Evolutionary conservation across 1,140 invertebrate genomes (phyloP), one percentile per base, ranked within the genome.

Genomic region (Rhizoglyphus robini): DNA sequence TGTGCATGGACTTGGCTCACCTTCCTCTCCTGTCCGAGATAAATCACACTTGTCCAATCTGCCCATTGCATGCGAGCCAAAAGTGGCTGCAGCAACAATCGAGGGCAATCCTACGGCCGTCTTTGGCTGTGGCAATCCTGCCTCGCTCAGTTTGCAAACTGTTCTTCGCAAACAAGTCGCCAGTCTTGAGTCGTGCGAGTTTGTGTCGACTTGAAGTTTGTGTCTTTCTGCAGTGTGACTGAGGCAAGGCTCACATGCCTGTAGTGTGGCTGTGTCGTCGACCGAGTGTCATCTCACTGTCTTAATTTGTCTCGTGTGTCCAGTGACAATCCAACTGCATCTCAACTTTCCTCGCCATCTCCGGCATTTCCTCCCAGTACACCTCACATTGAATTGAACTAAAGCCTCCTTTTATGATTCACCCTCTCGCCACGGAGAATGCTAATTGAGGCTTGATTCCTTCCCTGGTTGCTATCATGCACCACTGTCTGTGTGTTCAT

Each of bases 61-160:
- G 15, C 41, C 15, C 23, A 15, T 46, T 46, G 15, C 41, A 15
- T n/a, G n/a, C n/a, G n/a, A n/a, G n/a, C n/a, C n/a, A n/a, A n/a
- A n/a, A n/a, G n/a, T n/a, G n/a, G n/a, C n/a, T n/a, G 51, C 51
- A 54, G 20, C 51, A 54, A 54, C 51, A 5, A 54, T 54, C 51
- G 51, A 54, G 51, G 51, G 23, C 51, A 54, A 8, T 54, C 8
- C 51, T 8, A 54, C 41, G 41, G 23, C 41, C 23, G 41, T 23
- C 41, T 46, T 15, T 46, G 15, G 15, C 15, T 23, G 15, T 46
- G 41, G 15, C 41, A 15, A 23, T 46, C 41, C 23, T 15, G 23
- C 41, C 23, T 15, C 41, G 15, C 23, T 15, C 15, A 15, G 41
- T 46, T 46, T 46, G 41, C 41, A 46, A 46, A 46, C 41, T 46